These are phyloP conservation scores for Silurus asotus DNA, from an alignment of 2,113 vertebrate genomes.

Conservation along the genomic window DNA sequence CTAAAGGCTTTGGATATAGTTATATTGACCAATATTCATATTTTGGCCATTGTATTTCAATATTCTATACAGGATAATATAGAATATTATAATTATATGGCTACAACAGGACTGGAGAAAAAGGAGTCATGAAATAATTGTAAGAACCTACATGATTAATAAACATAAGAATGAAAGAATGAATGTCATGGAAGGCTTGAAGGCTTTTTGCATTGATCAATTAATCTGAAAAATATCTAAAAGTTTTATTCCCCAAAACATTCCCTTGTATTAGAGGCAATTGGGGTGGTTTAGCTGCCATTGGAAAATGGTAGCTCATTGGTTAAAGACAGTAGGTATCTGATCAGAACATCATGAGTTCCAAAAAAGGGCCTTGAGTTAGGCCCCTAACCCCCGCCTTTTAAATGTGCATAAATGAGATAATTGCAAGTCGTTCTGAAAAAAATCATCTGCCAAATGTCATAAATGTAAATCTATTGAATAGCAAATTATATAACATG, in stretches of 20 bases:
- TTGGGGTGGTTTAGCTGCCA: neutral
- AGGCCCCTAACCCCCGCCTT: no score
- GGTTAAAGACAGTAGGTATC: no score
- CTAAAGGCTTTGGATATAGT: no score
- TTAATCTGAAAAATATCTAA: neutral
- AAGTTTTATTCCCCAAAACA: no score
- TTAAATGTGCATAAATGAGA: no score
- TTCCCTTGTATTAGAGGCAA: neutral
- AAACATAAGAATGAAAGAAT: neutral
- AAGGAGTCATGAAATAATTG: neutral
- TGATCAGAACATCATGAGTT: no score
- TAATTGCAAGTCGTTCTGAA: no score
- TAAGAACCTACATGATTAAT: neutral
- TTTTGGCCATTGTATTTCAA: neutral
- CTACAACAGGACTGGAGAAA: neutral
- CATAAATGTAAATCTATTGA: neutral
- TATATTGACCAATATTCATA: neutral
- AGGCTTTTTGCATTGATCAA: neutral
- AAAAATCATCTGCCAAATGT: no score
- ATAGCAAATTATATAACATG: neutral
- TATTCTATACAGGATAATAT: neutral
- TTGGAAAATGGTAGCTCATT: no score
- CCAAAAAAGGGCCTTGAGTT: no score
- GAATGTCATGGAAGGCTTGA: neutral
- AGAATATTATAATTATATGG: neutral